phyloP scores from a whole-genome alignment of 2,888 invertebrate species.

The Linyphia triangularis region DNA sequence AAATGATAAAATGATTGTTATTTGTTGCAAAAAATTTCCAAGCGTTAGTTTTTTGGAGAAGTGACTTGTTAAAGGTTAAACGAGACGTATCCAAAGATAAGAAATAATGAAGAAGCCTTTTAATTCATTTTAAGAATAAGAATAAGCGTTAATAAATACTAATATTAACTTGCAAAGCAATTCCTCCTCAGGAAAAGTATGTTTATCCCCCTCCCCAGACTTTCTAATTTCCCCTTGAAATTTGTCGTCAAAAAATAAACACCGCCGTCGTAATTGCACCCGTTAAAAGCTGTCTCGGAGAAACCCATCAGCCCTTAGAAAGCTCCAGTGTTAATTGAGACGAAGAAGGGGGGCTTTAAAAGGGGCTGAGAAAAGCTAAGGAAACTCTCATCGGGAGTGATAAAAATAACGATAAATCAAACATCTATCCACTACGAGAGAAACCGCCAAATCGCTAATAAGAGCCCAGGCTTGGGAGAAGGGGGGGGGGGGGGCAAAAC shows the following conservation, averaged over 20 bases:
- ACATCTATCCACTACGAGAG: slow-evolving; percentile 41
- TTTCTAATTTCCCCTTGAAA: background rate
- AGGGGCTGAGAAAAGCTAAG: slow-evolving; percentile 30
- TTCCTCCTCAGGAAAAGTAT: background rate
- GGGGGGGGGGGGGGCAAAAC: background rate
- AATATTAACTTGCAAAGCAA: background rate
- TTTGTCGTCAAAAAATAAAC: slow-evolving; percentile 47
- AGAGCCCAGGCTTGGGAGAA: background rate
- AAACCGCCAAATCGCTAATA: slow-evolving; percentile 68
- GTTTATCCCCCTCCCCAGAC: background rate
- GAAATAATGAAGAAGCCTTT: background rate
- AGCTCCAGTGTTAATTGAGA: slow-evolving; percentile 35
- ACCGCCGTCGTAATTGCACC: slow-evolving; percentile 24
- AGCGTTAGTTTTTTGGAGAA: too few relatives aligned
- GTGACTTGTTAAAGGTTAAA: too few relatives aligned
- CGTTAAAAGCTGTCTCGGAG: background rate
- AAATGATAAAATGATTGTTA: too few relatives aligned
- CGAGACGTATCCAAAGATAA: too few relatives aligned
- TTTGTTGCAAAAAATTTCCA: too few relatives aligned
- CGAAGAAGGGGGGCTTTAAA: slow-evolving; percentile 7
- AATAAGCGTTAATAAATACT: background rate
- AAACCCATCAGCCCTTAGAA: slow-evolving; percentile 9
- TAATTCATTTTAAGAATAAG: background rate
- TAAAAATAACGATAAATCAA: slow-evolving; percentile 73
- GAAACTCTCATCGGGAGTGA: slow-evolving; percentile 37